Evolutionary conservation across 2,797 vertebrate species (phyloP).

Genomic region (Sus cebifrons): DNA sequence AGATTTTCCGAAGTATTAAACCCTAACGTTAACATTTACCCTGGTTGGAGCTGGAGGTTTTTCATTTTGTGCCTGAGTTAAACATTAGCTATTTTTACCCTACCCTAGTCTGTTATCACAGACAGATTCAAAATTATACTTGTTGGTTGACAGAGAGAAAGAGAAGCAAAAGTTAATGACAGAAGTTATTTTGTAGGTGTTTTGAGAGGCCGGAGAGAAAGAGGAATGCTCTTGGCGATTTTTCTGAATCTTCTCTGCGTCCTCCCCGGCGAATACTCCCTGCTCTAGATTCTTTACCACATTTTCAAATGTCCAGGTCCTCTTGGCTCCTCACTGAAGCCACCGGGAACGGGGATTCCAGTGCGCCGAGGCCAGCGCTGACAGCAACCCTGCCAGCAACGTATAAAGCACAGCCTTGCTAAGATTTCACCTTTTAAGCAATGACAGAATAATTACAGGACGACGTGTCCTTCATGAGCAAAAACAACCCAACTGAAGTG

Average conservation of each 20-base stretch:
- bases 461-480: slow-evolving; percentile 90
- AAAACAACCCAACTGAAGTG: slow-evolving; percentile 90
- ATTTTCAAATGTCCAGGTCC: slow-evolving; percentile 85
- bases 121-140: slow-evolving; percentile 71
- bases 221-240: slow-evolving; percentile 76
- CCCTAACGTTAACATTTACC: slow-evolving; percentile 84
- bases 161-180: slow-evolving; percentile 47
- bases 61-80: slow-evolving; percentile 82
- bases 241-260: slow-evolving; percentile 72
- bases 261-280: slow-evolving; percentile 58
- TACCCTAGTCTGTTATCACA: slow-evolving; percentile 64
- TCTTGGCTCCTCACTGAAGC: slow-evolving; percentile 85
- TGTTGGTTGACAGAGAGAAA: slow-evolving; percentile 28
- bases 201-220: slow-evolving; percentile 68
- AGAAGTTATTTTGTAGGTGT: slow-evolving; percentile 55
- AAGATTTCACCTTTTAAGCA: slow-evolving; percentile 91
- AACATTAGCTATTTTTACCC: slow-evolving; percentile 81
- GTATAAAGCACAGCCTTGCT: slow-evolving; percentile 87
- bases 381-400: slow-evolving; percentile 83
- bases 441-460: slow-evolving; percentile 92
- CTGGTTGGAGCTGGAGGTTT: slow-evolving; percentile 83
- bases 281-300: slow-evolving; percentile 81
- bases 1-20: slow-evolving; percentile 76
- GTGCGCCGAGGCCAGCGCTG: slow-evolving; percentile 81
- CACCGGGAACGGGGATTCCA: slow-evolving; percentile 84